Percentiles rank a stretch among this genome's conserved stretches.
Evolutionary conservation across 2,113 vertebrate species (phyloP).

Genomic region (Ammodytes marinus): DNA sequence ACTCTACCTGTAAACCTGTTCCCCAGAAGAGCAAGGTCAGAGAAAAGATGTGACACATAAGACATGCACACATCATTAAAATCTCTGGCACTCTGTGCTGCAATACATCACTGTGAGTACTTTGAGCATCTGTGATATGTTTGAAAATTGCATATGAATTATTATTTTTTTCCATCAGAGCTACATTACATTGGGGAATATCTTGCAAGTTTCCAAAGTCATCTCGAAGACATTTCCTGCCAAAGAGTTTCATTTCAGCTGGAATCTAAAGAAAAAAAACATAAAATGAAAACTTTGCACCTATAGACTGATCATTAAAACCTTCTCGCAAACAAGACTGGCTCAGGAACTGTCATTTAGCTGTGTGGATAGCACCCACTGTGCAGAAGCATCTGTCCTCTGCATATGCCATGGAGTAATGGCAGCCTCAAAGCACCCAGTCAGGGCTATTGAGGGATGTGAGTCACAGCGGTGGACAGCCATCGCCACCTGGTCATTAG

Average conservation of each 20-base stretch:
- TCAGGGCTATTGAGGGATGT: slow-evolving; percentile 48
- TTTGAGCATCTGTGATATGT: slow-evolving; percentile 2
- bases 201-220: slow-evolving; percentile 27
- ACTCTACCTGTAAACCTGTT: too few species aligned
- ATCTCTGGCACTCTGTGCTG: slow-evolving; percentile 1
- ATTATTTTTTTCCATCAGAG: not conserved
- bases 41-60: slow-evolving; percentile 12
- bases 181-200: not conserved
- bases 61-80: slow-evolving; percentile 6
- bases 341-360: slow-evolving; percentile 33
- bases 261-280: slow-evolving; percentile 1
- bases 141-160: slow-evolving; percentile 8
- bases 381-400: slow-evolving; percentile 64
- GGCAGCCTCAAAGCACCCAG: slow-evolving; percentile 63
- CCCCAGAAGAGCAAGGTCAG: not conserved
- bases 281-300: not conserved
- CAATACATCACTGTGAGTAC: slow-evolving; percentile 6
- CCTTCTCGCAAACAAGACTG: slow-evolving; percentile 43
- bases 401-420: slow-evolving; percentile 59
- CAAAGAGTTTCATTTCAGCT: not conserved
- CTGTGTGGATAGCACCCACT: slow-evolving; percentile 31
- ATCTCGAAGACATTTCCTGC: slow-evolving; percentile 5
- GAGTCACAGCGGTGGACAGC: slow-evolving; percentile 64
- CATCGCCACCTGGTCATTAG: slow-evolving; percentile 53
- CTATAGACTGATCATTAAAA: slow-evolving; percentile 17